Percentiles rank a stretch among this genome's conserved stretches.
Conservation (phyloP, 2,888 invertebrate genomes). For the Cheilosia scutellata region DNA sequence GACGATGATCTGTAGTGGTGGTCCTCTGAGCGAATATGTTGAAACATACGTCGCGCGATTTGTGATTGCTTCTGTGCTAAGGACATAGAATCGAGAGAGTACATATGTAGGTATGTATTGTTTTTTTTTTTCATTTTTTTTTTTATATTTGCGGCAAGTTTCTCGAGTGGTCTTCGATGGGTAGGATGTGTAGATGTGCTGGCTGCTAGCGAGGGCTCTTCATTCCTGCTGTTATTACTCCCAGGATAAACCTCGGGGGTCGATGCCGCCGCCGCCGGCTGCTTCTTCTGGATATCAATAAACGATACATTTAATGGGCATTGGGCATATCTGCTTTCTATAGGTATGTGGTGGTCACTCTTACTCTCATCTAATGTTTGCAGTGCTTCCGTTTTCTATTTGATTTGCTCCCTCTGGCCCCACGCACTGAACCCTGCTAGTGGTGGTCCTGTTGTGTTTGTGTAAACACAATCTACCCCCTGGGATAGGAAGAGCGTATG, state of each 20-base stretch:
- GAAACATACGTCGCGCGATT: constrained; percentile 74
- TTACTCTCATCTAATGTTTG: constrained; percentile 69
- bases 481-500: constrained; percentile 48
- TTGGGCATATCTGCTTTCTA: constrained; percentile 62
- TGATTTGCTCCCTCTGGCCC: constrained; percentile 66
- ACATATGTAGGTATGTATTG: constrained; percentile 51
- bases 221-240: constrained; percentile 76
- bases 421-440: constrained; percentile 43
- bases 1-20: constrained; percentile 74
- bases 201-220: constrained; percentile 44
- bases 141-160: constrained; percentile 47
- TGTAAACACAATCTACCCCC: constrained; percentile 70
- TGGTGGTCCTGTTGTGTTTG: constrained; percentile 71
- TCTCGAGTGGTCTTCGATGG: constrained; percentile 57
- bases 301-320: constrained; percentile 77
- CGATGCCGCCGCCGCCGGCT: constrained; percentile 32
- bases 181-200: constrained; percentile 21
- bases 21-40: constrained; percentile 66
- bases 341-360: constrained; percentile 50
- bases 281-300: constrained; percentile 74
- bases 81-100: constrained; percentile 46
- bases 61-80: constrained; percentile 69
- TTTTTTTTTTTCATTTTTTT: constrained; percentile 21
- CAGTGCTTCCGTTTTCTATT: constrained; percentile 73
- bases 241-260: constrained; percentile 76